Percentiles rank a stretch among this genome's conserved stretches.
These are phyloP conservation scores for Novumbra hubbsi DNA, from an alignment of 2,797 vertebrate genomes.

Conservation along the genomic window DNA sequence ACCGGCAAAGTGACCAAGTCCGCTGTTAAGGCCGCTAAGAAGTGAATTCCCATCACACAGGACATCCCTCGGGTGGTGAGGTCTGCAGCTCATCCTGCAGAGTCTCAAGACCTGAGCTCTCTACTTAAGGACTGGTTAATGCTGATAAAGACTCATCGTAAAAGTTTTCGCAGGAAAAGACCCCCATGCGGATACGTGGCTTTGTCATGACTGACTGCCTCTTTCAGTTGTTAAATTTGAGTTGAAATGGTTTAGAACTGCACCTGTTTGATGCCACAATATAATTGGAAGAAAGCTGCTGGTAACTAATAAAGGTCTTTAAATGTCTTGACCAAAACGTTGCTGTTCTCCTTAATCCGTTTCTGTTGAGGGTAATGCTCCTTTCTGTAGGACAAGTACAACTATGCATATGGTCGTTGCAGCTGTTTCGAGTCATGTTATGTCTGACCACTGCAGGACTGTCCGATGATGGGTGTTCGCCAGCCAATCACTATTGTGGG, in stretches of 20 bases:
- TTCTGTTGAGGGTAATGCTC: constrained; percentile 11
- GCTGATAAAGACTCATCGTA: constrained; percentile 67
- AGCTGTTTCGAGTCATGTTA: constrained; percentile 60
- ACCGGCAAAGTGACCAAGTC: constrained; percentile 59
- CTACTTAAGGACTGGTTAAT: constrained; percentile 68
- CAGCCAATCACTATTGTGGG: constrained; percentile 57
- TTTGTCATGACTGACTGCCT: constrained; percentile 68
- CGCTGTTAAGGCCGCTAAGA: constrained; percentile 56
- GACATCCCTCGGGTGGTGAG: constrained; percentile 38
- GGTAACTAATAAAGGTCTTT: constrained; percentile 79
- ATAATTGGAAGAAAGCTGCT: constrained; percentile 76
- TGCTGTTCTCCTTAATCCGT: constrained; percentile 38
- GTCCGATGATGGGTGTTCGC: constrained; percentile 33
- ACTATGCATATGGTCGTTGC: constrained; percentile 22
- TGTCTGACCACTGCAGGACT: constrained; percentile 16
- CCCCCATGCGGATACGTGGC: constrained; percentile 52
- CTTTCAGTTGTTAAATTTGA: constrained; percentile 73
- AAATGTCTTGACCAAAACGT: constrained; percentile 60
- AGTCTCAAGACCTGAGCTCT: constrained; percentile 56
- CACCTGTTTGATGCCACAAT: constrained; percentile 71
- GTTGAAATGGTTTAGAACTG: constrained; percentile 74
- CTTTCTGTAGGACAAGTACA: constrained; percentile 13
- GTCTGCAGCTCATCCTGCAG: constrained; percentile 37
- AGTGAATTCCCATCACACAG: constrained; percentile 50
- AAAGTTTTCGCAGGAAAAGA: constrained; percentile 69